A percentile compares a stretch with the other conserved stretches of the same genome.
Evolutionary conservation across 2,888 invertebrate species (phyloP).

Genomic region (Cryptus armator): DNA sequence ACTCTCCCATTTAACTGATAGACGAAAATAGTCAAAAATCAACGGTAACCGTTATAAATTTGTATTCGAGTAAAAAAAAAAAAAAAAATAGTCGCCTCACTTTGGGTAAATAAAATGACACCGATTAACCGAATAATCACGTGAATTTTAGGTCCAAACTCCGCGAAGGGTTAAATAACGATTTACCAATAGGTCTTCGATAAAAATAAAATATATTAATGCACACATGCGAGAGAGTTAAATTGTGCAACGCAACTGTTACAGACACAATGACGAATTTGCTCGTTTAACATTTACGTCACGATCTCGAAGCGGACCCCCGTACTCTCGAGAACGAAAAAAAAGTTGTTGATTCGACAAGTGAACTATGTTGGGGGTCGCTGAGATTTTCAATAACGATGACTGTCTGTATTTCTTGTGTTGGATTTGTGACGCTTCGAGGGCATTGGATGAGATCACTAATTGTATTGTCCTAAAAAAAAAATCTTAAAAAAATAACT

Average conservation of each 20-base stretch:
- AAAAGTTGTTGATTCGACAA: constrained; percentile 19
- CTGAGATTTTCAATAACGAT: constrained; percentile 6
- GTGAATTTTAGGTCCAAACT: constrained; percentile 4
- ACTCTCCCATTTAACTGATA: not conserved
- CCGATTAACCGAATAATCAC: not conserved
- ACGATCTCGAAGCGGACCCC: not conserved
- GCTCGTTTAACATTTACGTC: not conserved
- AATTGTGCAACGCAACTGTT: not conserved
- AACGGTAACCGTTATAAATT: not conserved
- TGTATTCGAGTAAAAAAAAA: not conserved
- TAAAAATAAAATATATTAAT: not conserved
- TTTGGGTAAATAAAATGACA: not conserved
- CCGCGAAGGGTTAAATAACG: not conserved
- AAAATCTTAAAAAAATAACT: no score
- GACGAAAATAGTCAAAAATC: not conserved
- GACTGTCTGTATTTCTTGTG: not conserved
- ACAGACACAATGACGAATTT: not conserved
- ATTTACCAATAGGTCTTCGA: constrained; percentile 10
- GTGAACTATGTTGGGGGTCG: constrained; percentile 28
- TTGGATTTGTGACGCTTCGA: not conserved
- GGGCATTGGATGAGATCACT: not conserved
- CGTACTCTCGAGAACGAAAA: not conserved
- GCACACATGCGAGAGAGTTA: not conserved
- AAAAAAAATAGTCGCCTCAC: not conserved
- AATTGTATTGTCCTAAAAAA: no score